Evolutionary conservation across 2,113 vertebrate species (phyloP), one percentile per base, ranked within the genome.

Genomic region (Pachycephala philippinensis): DNA sequence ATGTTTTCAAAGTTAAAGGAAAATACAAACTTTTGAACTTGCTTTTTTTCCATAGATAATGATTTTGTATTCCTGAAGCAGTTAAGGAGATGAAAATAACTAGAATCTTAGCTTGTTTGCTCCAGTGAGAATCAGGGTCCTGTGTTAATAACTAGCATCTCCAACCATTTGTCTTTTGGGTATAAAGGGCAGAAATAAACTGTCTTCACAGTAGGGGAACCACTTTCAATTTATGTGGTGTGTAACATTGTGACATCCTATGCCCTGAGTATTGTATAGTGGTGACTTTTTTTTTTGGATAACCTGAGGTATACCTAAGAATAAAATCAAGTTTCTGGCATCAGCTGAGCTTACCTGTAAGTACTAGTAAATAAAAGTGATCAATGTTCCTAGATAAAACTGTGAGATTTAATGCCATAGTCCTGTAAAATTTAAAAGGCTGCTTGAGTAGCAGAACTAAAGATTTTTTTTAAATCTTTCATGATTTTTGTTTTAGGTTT

Each of bases 391-490:
- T 53, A 61, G 45, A 7, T 16, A 69, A 76, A 95, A 35, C 39
- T n/a, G 27, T 64, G 52, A 66, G 60, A 77, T 79, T 64, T 52
- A 71, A 31, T 74, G 22, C 16, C 18, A 78, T 74, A 65, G 70
- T 84, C 6, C 1, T 12, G 1, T 72, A 14, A 40, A 57, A 49
- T 81, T 76, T 27, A 15, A 49, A 69, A 68, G 50, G 44, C 54
- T 94, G 4, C 37, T 44, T 37, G 16, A 31, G 27, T 83, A 83
- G 63, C 45, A 70, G 35, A 84, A 37, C 19, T 84, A 19, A 37
- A 18, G 37, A 16, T 1, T 4, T 44, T 65, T 83, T 31, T 2
- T 0, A 72, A 61, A 49, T 3, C 0, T 49, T 45, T 15, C 19
- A 19, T 17, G 27, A 2, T 15, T 16, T 63, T 81, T 52, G 9